phyloP scores from a whole-genome alignment of 2,797 vertebrate species.

The Pelobates cultripes region DNA sequence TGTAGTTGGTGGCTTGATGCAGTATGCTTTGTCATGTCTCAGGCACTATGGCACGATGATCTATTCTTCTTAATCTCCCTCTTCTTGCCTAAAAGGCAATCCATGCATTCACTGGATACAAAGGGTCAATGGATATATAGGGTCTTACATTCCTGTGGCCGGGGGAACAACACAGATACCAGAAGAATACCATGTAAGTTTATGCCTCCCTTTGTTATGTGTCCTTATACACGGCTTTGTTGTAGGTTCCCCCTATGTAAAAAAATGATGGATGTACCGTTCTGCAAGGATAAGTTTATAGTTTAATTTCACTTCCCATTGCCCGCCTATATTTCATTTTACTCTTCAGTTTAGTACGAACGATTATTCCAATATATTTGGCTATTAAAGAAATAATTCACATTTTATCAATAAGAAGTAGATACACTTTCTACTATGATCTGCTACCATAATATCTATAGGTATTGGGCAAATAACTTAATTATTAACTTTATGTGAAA shows the following conservation, averaged over 20 bases:
- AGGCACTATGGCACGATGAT: conserved; percentile 2
- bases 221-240: background rate
- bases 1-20: conserved; percentile 27
- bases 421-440: too few species aligned
- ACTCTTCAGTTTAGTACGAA: too few species aligned
- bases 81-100: background rate
- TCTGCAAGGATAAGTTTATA: background rate
- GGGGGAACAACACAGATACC: background rate
- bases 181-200: conserved; percentile 4
- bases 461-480: too few species aligned
- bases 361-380: too few species aligned
- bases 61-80: background rate
- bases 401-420: too few species aligned
- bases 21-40: conserved; percentile 33
- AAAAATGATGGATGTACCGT: background rate
- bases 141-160: background rate
- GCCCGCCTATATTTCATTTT: too few species aligned
- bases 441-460: too few species aligned
- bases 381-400: too few species aligned
- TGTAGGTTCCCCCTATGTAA: background rate
- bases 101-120: background rate
- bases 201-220: background rate
- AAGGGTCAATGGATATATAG: conserved; percentile 9
- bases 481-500: too few species aligned
- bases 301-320: background rate